Percentiles rank a stretch among this genome's conserved stretches.
These are phyloP conservation scores for Simalia tracyae DNA, from an alignment of 2,797 vertebrate species.

Conservation along the genomic window DNA sequence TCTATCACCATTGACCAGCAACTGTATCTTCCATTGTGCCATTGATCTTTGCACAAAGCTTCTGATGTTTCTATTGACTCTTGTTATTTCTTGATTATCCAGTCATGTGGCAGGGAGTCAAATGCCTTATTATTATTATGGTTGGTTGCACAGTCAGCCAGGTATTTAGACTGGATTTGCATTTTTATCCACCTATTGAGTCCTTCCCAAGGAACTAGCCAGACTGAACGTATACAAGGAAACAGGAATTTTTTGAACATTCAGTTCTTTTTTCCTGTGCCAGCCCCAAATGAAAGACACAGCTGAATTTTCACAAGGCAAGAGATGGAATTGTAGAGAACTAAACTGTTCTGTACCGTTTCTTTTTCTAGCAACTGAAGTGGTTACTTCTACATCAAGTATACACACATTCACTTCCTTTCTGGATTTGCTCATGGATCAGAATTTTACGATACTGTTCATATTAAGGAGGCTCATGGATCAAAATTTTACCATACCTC, in stretches of 20 bases:
- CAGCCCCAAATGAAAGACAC: not conserved
- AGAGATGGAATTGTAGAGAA: constrained; percentile 40
- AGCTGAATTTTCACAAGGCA: constrained; percentile 44
- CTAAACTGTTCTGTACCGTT: constrained; percentile 51
- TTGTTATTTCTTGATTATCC: too few species aligned
- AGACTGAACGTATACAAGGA: not conserved
- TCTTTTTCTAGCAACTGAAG: constrained; percentile 45
- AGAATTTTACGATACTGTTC: constrained; percentile 32
- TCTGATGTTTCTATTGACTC: too few species aligned
- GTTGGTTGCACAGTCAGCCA: too few species aligned
- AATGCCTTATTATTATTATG: too few species aligned
- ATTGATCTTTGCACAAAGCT: too few species aligned
- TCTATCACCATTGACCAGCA: too few species aligned
- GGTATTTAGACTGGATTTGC: too few species aligned
- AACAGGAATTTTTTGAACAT: not conserved
- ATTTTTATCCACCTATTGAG: too few species aligned
- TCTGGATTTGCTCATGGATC: constrained; percentile 48
- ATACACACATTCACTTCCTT: constrained; percentile 35
- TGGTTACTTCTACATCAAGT: constrained; percentile 47
- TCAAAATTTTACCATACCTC: constrained; percentile 32
- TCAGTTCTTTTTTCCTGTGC: constrained; percentile 9
- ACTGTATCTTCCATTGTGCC: too few species aligned
- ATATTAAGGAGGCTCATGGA: not conserved
- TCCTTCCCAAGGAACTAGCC: not conserved
- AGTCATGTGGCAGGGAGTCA: too few species aligned